A percentile compares a stretch with the other conserved stretches of the same genome.
Conservation (phyloP, 2,888 invertebrate genomes). For the Drosophila robusta region DNA sequence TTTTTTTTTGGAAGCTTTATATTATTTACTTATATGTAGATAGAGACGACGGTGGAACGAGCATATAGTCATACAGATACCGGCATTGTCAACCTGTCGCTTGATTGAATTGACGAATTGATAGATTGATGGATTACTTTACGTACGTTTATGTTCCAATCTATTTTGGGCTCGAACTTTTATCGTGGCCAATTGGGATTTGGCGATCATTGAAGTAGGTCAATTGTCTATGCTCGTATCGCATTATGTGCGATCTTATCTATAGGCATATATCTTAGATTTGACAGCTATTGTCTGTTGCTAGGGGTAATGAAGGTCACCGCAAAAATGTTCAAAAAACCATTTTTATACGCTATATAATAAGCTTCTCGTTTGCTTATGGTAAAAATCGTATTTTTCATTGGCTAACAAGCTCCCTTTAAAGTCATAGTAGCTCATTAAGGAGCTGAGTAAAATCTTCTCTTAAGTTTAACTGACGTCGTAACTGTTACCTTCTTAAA, state of each 20-base stretch:
- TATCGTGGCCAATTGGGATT: neutral
- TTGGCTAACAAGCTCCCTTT: neutral
- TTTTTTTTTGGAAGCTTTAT: constrained; percentile 34
- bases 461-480: neutral
- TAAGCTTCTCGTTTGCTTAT: too few species aligned
- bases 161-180: neutral
- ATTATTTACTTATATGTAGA: constrained; percentile 12
- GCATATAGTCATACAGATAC: constrained; percentile 11
- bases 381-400: too few species aligned
- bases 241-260: constrained; percentile 17
- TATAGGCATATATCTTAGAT: neutral
- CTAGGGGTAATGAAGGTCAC: constrained; percentile 36
- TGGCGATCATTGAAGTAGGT: constrained; percentile 45
- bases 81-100: constrained; percentile 51
- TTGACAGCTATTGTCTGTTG: constrained; percentile 17
- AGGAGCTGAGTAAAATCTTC: constrained; percentile 13
- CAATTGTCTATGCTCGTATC: constrained; percentile 28
- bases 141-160: neutral
- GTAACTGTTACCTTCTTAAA: constrained; percentile 8
- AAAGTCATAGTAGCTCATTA: constrained; percentile 28
- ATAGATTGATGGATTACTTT: constrained; percentile 14
- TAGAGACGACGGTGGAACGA: constrained; percentile 6
- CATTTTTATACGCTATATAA: too few species aligned
- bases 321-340: too few species aligned
- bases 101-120: constrained; percentile 34